Evolutionary conservation across 2,888 invertebrate genomes (phyloP), one percentile per base, ranked within the genome.

Genomic region (Tetranychus piercei): DNA sequence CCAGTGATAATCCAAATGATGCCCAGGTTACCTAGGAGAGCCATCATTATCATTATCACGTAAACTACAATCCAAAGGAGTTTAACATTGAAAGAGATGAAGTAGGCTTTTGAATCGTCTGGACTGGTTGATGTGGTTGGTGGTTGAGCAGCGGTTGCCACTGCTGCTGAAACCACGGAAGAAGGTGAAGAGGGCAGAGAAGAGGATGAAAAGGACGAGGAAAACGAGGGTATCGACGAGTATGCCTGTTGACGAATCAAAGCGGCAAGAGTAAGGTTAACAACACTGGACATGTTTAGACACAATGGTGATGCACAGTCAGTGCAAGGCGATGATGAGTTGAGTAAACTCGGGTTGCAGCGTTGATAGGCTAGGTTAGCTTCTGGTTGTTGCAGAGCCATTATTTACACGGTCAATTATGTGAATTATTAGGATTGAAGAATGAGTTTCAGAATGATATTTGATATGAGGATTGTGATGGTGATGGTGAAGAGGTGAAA

Each of bases 1-100:
- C 77, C 78, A 44, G 85, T 77, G 6, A 94, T 92, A 79, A 94
- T 94, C 94, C 94, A 94, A 79, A 94, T 90, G 73, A 94, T 94
- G 77, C 93, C 90, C 70, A 89, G 86, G 80, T 94, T 94, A 43
- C 94, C 94, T 1, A 89, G 88, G 71, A 90, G 88, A 0, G 92
- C 90, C 4, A 90, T 87, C 9, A 88, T 83, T 67, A 92, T 85
- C 88, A 92, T 92, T 43, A 87, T 83, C 0, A 88, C 86, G 80
- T 91, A 92, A n/a, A 90, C 83, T 9, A 88, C 84, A 71, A 88
- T 88, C 90, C 91, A 92, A 71, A 88, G 85, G 74, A 89, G 85
- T 74, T 82, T 81, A 75, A 90, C 86, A 91, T 92, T 93, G 88
- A 89, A 88, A 20, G 92, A 92, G 78, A 92, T 83, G 80, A 89